phyloP scores from a whole-genome alignment of 2,888 invertebrate genomes.

The Caenorhabditis japonica region DNA sequence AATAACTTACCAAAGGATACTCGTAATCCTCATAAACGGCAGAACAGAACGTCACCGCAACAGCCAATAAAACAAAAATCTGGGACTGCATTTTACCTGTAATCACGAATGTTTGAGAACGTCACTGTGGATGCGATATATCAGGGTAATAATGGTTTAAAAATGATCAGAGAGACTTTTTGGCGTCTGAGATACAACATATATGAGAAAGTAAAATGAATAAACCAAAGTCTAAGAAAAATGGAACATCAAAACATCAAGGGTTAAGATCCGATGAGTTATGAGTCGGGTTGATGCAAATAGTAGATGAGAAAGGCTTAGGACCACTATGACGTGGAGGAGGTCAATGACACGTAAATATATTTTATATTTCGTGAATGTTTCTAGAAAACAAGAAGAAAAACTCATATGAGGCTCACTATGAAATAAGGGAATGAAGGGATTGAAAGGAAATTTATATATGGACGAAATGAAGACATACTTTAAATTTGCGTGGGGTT shows the following conservation, averaged over 20 bases:
- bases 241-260: conserved; percentile 39
- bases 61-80: conserved; percentile 44
- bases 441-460: conserved; percentile 28
- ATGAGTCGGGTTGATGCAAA: conserved; percentile 13
- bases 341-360: conserved; percentile 1
- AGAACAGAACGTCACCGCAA: conserved; percentile 23
- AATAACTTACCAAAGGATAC: conserved; percentile 19
- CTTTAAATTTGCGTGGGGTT: conserved; percentile 39
- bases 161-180: not conserved
- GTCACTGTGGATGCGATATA: too few relatives aligned
- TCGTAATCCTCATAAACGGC: conserved; percentile 36
- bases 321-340: conserved; percentile 5
- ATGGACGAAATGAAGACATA: conserved; percentile 31
- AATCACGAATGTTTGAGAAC: too few relatives aligned
- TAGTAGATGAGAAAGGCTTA: conserved; percentile 4
- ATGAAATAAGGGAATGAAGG: conserved; percentile 13
- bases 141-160: not conserved
- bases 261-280: conserved; percentile 47
- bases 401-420: conserved; percentile 33
- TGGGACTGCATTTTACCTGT: conserved; percentile 48
- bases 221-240: not conserved
- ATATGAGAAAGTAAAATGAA: conserved; percentile 30
- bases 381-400: not conserved
- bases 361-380: too few relatives aligned
- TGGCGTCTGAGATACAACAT: not conserved